phyloP scores from a whole-genome alignment of 2,888 invertebrate genomes.

The Eurytoma adleriae region DNA sequence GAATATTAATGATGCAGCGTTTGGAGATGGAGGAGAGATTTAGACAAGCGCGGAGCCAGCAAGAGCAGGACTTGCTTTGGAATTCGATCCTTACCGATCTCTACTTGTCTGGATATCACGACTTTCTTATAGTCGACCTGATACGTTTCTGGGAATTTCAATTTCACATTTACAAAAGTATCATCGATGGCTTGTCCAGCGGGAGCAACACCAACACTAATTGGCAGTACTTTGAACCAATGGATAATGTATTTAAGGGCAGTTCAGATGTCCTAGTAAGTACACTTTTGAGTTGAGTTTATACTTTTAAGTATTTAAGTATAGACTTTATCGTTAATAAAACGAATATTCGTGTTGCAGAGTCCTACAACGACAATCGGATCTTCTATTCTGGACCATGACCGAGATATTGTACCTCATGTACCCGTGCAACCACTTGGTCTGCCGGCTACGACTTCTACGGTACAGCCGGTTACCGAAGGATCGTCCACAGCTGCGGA shows the following conservation, averaged over 20 bases:
- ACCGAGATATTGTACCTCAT: no score
- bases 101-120: conserved; percentile 7
- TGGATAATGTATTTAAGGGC: conserved; percentile 25
- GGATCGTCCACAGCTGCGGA: no score
- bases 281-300: no score
- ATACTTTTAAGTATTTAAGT: no score
- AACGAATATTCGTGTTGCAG: no score
- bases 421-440: no score
- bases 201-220: neutral
- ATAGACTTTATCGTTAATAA: no score
- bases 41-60: neutral
- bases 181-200: neutral
- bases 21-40: conserved; percentile 37
- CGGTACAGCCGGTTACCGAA: no score
- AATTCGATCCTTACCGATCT: conserved; percentile 19
- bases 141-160: conserved; percentile 32
- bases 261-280: no score
- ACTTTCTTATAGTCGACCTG: conserved; percentile 9
- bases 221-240: conserved; percentile 41
- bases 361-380: no score
- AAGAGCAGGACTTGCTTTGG: conserved; percentile 30
- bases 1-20: conserved; percentile 30
- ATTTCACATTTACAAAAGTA: conserved; percentile 24
- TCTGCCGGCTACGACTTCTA: no score
- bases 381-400: no score